Evolutionary conservation across 2,113 vertebrate genomes (phyloP).

Genomic region (Chaetops frenatus): DNA sequence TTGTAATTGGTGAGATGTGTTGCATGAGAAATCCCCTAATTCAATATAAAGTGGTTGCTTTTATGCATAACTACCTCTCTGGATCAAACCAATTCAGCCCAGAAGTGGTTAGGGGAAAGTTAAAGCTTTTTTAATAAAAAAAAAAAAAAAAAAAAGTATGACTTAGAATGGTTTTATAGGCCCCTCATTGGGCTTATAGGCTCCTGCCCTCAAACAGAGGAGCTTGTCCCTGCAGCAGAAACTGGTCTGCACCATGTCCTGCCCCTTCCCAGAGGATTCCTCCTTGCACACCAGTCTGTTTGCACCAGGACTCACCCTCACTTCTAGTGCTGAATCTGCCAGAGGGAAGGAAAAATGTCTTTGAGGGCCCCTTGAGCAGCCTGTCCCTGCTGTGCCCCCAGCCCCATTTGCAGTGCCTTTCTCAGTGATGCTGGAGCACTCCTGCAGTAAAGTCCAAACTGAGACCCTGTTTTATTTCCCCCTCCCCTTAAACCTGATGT

Average conservation of each 20-base stretch:
- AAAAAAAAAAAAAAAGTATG: slow-evolving; percentile 36
- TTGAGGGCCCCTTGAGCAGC: not conserved
- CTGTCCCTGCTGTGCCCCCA: not conserved
- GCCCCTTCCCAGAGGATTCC: not conserved
- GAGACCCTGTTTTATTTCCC: not conserved
- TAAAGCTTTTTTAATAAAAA: slow-evolving; percentile 66
- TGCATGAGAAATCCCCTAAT: slow-evolving; percentile 75
- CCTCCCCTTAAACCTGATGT: not conserved
- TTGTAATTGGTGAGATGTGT: slow-evolving; percentile 78
- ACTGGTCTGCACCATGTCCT: not conserved
- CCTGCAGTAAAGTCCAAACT: not conserved
- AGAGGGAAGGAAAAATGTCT: not conserved
- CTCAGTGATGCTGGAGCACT: not conserved
- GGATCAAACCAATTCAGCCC: slow-evolving; percentile 68
- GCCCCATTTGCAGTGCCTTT: fast-evolving
- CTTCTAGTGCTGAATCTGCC: not conserved
- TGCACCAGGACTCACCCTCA: not conserved
- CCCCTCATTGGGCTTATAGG: slow-evolving; percentile 7
- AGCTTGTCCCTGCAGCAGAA: not conserved
- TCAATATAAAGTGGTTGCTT: slow-evolving; percentile 72
- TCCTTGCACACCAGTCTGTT: fast-evolving
- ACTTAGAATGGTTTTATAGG: slow-evolving; percentile 36
- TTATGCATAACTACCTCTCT: slow-evolving; percentile 71
- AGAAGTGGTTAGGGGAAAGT: slow-evolving; percentile 57
- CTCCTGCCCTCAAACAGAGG: not conserved